Evolutionary conservation across 1,140 invertebrate species (phyloP).

Genomic region (Ooceraea biroi): DNA sequence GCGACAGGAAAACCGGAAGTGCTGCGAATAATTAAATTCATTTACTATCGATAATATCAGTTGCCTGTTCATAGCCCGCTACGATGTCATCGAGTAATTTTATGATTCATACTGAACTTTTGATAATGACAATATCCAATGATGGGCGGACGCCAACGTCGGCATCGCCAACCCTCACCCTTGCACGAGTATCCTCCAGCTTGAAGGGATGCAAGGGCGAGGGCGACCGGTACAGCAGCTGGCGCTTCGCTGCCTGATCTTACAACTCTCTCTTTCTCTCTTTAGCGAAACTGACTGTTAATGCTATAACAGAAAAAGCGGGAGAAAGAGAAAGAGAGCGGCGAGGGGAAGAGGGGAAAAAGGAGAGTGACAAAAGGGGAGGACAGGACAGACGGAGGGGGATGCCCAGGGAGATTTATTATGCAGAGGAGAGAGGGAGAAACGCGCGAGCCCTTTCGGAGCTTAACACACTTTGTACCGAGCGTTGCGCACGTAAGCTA

Average conservation of each 20-base stretch:
- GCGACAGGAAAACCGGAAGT: slow-evolving; percentile 90
- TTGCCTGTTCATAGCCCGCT: slow-evolving; percentile 82
- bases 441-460: slow-evolving; percentile 48
- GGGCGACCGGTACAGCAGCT: slow-evolving; percentile 80
- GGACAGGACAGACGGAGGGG: slow-evolving; percentile 28
- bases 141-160: slow-evolving; percentile 37
- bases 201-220: slow-evolving; percentile 74
- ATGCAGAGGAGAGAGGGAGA: slow-evolving; percentile 50
- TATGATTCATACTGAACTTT: no score
- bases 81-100: slow-evolving; percentile 66
- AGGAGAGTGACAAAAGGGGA: slow-evolving; percentile 45
- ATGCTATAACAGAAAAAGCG: slow-evolving; percentile 83
- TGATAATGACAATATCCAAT: slow-evolving; percentile 16
- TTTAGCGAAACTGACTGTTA: slow-evolving; percentile 83
- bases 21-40: slow-evolving; percentile 89
- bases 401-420: slow-evolving; percentile 50
- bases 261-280: slow-evolving; percentile 81
- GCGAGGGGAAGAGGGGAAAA: slow-evolving; percentile 50
- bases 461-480: slow-evolving; percentile 51
- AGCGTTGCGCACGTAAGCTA: slow-evolving; percentile 44
- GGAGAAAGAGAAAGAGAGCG: slow-evolving; percentile 65
- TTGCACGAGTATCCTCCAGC: slow-evolving; percentile 72
- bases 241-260: slow-evolving; percentile 75
- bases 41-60: no score
- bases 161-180: slow-evolving; percentile 58